phyloP scores from a whole-genome alignment of 2,888 invertebrate genomes.

The Octonoba sinensis region DNA sequence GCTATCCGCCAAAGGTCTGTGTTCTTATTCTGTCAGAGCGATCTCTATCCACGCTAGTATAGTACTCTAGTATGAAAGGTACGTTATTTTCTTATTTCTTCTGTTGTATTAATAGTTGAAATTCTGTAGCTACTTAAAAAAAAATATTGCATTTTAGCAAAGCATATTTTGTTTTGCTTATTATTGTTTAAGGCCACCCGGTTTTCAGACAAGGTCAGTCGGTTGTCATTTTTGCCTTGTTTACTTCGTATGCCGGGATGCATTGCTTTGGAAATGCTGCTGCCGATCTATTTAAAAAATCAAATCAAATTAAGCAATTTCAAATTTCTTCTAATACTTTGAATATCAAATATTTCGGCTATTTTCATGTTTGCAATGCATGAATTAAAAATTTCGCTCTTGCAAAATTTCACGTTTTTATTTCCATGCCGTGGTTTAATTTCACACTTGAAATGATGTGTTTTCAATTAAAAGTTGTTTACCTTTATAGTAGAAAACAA shows the following conservation, averaged over 20 bases:
- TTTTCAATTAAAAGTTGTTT: no score
- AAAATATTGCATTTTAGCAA: not conserved
- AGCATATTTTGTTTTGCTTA: not conserved
- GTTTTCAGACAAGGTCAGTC: slow-evolving; percentile 49
- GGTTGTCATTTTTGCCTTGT: slow-evolving; percentile 30
- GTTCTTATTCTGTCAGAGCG: slow-evolving; percentile 1
- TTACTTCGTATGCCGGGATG: slow-evolving; percentile 15
- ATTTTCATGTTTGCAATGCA: no score
- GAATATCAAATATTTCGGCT: no score
- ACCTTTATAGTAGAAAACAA: no score
- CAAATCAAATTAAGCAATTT: no score
- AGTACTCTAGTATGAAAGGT: slow-evolving; percentile 3
- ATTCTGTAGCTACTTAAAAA: not conserved
- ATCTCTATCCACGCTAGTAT: not conserved
- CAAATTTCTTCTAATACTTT: no score
- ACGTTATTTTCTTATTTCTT: not conserved
- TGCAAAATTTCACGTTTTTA: no score
- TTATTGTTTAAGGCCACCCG: slow-evolving; percentile 25
- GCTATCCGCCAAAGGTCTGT: slow-evolving; percentile 2
- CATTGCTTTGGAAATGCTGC: no score
- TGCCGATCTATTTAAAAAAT: no score
- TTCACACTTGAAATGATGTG: no score
- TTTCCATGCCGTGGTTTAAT: no score
- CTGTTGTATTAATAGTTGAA: not conserved
- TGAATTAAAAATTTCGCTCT: no score